phyloP scores from a whole-genome alignment of 2,888 invertebrate genomes.

The Salticus scenicus region DNA sequence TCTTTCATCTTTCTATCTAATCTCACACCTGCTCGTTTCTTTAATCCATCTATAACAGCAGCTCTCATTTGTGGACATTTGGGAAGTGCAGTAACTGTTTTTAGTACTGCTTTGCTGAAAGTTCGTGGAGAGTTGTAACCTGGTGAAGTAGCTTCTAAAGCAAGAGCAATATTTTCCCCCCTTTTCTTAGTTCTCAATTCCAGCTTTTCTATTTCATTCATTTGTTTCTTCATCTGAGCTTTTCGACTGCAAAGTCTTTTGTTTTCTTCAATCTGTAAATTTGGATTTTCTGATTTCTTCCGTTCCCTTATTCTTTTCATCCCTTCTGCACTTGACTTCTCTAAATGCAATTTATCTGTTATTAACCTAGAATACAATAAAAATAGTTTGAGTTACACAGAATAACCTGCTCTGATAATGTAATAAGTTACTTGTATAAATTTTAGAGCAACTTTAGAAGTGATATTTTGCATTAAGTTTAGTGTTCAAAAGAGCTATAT shows the following conservation, averaged over 20 bases:
- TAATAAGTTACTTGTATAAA: too few species aligned
- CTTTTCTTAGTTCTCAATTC: background rate
- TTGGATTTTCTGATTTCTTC: background rate
- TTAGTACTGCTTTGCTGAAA: background rate
- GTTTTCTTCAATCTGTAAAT: background rate
- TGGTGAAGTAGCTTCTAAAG: background rate
- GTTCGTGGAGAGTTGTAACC: background rate
- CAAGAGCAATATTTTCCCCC: background rate
- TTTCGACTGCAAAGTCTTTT: background rate
- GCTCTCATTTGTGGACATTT: background rate
- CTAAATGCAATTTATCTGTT: background rate
- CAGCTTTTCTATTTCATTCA: too few species aligned
- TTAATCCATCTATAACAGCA: background rate
- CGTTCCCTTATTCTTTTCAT: background rate
- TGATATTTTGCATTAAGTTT: too few species aligned
- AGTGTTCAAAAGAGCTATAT: too few species aligned
- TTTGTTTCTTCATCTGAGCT: background rate
- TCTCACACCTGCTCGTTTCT: background rate
- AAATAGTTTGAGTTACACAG: background rate
- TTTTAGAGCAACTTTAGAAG: too few species aligned
- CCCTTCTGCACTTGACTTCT: background rate
- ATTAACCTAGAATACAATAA: too few species aligned
- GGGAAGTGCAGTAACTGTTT: background rate
- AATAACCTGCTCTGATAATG: too few species aligned
- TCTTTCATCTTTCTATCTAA: background rate